Percentiles rank a stretch among this genome's conserved stretches.
Evolutionary conservation across 2,113 vertebrate species (phyloP).

Genomic region (Turnix velox): DNA sequence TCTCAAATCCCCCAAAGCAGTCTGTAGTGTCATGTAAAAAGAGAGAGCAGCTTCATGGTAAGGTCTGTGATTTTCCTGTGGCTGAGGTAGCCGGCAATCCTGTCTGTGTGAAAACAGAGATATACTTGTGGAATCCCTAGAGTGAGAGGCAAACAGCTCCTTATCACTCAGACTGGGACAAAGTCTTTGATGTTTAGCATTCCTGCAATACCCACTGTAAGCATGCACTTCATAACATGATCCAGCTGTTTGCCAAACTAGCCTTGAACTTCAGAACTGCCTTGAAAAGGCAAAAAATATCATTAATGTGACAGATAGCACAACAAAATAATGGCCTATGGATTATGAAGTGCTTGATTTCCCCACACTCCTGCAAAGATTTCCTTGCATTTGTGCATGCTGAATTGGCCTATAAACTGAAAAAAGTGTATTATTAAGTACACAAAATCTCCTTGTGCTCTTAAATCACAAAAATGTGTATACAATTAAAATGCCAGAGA

Average conservation of each 20-base stretch:
- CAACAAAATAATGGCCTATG: neutral
- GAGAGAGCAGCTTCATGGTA: neutral
- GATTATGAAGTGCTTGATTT: neutral
- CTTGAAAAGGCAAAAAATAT: conserved; percentile 66
- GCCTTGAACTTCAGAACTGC: conserved; percentile 69
- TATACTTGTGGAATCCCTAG: neutral
- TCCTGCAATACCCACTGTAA: neutral
- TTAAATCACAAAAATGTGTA: neutral
- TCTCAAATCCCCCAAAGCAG: neutral
- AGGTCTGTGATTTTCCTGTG: neutral
- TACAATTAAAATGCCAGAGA: neutral
- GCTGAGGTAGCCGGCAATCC: neutral
- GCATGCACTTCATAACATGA: neutral
- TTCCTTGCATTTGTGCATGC: neutral
- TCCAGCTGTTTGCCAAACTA: conserved; percentile 64
- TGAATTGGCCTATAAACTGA: neutral
- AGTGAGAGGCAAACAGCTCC: neutral
- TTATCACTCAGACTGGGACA: neutral
- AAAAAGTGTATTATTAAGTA: neutral
- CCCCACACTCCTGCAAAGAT: neutral
- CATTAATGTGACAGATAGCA: neutral
- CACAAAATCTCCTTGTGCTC: neutral
- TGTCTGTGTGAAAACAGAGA: neutral
- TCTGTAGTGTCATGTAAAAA: neutral
- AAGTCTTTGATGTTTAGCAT: neutral